Conservation (phyloP, 2,113 vertebrate genomes). For the Microcebus jonahi region DNA sequence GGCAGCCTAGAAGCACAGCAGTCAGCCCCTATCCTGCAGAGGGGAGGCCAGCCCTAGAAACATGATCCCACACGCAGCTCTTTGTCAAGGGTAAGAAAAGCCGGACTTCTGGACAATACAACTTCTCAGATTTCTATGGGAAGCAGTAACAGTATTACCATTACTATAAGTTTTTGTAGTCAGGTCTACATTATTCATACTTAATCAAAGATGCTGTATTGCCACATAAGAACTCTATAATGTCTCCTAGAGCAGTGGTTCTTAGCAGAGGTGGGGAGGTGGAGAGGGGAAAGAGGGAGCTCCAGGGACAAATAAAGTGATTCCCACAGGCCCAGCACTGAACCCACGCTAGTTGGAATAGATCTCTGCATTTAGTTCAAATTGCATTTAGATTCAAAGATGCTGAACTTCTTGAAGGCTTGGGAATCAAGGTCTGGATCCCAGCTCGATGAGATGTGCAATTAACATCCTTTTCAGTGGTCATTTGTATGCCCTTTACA, state of each 20-base stretch:
- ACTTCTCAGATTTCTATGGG: background rate
- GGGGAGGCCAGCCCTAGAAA: background rate
- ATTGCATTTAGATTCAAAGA: background rate
- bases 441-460: background rate
- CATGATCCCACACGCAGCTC: rapidly evolving
- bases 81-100: background rate
- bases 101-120: background rate
- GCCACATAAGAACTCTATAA: background rate
- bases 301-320: background rate
- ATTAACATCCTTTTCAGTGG: background rate
- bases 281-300: background rate
- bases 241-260: background rate
- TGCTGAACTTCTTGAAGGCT: background rate
- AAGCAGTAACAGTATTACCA: background rate
- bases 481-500: background rate
- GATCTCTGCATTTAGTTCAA: background rate
- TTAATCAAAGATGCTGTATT: background rate
- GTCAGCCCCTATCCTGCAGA: background rate
- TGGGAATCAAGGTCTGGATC: background rate
- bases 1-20: background rate
- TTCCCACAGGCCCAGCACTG: background rate
- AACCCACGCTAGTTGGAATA: background rate
- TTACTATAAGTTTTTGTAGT: background rate
- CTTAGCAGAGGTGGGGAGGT: background rate
- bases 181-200: background rate